Percentiles rank a stretch among this genome's conserved stretches.
These are phyloP conservation scores for Scaptomyza reducta DNA, from an alignment of 2,888 invertebrate species.

Conservation along the genomic window DNA sequence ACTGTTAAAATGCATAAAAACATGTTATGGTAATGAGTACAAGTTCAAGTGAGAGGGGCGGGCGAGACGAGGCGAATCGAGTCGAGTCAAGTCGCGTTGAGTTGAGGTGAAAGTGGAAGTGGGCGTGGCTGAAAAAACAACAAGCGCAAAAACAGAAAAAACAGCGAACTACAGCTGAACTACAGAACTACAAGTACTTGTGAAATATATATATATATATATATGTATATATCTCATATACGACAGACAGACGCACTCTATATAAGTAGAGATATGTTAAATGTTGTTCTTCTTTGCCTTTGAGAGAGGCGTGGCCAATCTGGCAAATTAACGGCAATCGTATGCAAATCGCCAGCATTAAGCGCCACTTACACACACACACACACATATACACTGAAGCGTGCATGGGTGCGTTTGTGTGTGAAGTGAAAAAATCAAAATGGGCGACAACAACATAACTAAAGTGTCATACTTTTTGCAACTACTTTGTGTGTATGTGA, in stretches of 20 bases:
- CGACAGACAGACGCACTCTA: slow-evolving; percentile 26
- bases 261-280: background rate
- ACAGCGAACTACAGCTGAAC: slow-evolving; percentile 54
- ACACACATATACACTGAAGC: slow-evolving; percentile 8
- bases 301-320: slow-evolving; percentile 27
- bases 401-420: slow-evolving; percentile 43
- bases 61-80: slow-evolving; percentile 10
- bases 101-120: background rate
- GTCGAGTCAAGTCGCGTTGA: background rate
- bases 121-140: slow-evolving; percentile 45
- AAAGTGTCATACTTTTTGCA: slow-evolving; percentile 50
- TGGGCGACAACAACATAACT: slow-evolving; percentile 40
- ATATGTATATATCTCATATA: slow-evolving; percentile 24
- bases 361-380: slow-evolving; percentile 47
- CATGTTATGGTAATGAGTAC: slow-evolving; percentile 58
- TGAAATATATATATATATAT: slow-evolving; percentile 31
- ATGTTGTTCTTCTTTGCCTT: slow-evolving; percentile 6
- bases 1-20: slow-evolving; percentile 58
- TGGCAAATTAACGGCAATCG: slow-evolving; percentile 68
- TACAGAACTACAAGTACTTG: slow-evolving; percentile 49
- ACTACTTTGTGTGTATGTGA: slow-evolving; percentile 43
- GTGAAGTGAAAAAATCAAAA: slow-evolving; percentile 47
- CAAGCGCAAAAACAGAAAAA: slow-evolving; percentile 29
- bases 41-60: slow-evolving; percentile 38
- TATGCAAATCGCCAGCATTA: slow-evolving; percentile 65